Evolutionary conservation across 2,888 invertebrate species (phyloP), one percentile per base, ranked within the genome.

Genomic region (Pimpla rufipes): DNA sequence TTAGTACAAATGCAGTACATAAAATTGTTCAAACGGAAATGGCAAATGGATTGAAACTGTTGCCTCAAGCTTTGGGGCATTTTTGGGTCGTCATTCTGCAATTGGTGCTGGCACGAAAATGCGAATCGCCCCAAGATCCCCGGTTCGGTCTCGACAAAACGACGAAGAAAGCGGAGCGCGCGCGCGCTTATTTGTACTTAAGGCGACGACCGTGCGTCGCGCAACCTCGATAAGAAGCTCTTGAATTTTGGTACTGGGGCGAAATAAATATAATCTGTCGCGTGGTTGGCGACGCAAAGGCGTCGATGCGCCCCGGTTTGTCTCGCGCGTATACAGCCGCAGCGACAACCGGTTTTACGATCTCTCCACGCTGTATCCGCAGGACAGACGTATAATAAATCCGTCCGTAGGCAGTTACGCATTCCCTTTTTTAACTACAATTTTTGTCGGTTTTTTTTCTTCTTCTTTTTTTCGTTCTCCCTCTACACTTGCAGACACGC

Each of bases 181-280:
- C 42, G n/a, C n/a, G n/a, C n/a, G n/a, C n/a, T 62, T 35, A 18
- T 29, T 47, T 40, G 59, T 47, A 47, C 16, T 59, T 57, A 13
- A 35, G 18, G 50, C 45, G 62, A 10, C 8, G 47, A 62, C 62
- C 68, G 70, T 71, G 47, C 55, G 57, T 64, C 68, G 67, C 52
- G 68, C 70, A 73, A 52, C 70, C 64, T 80, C 75, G 85, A 83
- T 80, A 80, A 85, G 76, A 52, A 84, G 71, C 62, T 71, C 68
- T 74, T 80, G 77, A 84, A 82, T 85, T 85, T 85, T 74, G 76
- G 71, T 62, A 79, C 71, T 18, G 67, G 73, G 73, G 79, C 79
- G 73, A 83, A 83, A 79, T 77, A 79, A 83, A 83, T 83, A 83
- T 77, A 83, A n/a, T 16, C 42, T 42, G 79, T 66, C 79, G 85